A percentile compares a stretch with the other conserved stretches of the same genome.
These are phyloP conservation scores for Lasioglossum calceatum DNA, from an alignment of 2,888 invertebrate genomes.

Conservation along the genomic window DNA sequence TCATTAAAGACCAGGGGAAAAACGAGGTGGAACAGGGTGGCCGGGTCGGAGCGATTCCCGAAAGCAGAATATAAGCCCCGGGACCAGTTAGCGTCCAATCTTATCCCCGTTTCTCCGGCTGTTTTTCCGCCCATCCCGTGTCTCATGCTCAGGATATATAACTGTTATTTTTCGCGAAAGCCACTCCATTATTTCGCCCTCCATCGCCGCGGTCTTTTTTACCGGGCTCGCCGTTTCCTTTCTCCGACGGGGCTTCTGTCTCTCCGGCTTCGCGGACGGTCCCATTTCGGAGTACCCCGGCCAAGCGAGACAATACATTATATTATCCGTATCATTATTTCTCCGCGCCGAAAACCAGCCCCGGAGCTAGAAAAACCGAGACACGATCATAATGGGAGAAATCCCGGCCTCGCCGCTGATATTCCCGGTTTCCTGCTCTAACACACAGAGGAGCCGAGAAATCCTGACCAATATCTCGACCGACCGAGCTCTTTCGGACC, in stretches of 20 bases:
- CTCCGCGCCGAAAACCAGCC: slow-evolving; percentile 73
- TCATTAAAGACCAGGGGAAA: slow-evolving; percentile 38
- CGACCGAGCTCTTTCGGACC: background rate
- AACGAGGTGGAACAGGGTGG: slow-evolving; percentile 56
- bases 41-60: slow-evolving; percentile 62
- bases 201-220: slow-evolving; percentile 57
- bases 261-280: slow-evolving; percentile 53
- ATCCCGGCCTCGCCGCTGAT: slow-evolving; percentile 67
- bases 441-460: slow-evolving; percentile 16
- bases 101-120: slow-evolving; percentile 73
- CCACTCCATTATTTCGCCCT: slow-evolving; percentile 77
- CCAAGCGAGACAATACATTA: slow-evolving; percentile 80
- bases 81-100: slow-evolving; percentile 79
- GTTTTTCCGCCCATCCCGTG: slow-evolving; percentile 74
- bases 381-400: slow-evolving; percentile 77
- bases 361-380: slow-evolving; percentile 74
- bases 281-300: slow-evolving; percentile 76
- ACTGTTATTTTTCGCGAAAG: slow-evolving; percentile 81
- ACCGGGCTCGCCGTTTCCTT: slow-evolving; percentile 48
- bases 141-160: slow-evolving; percentile 77
- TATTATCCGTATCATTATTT: slow-evolving; percentile 81
- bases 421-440: slow-evolving; percentile 46
- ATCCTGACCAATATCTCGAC: slow-evolving; percentile 37
- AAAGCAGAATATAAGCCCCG: slow-evolving; percentile 74
- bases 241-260: slow-evolving; percentile 43